Evolutionary conservation across 2,888 invertebrate species (phyloP), one percentile per base, ranked within the genome.

Genomic region (Xanthorhoe designata): DNA sequence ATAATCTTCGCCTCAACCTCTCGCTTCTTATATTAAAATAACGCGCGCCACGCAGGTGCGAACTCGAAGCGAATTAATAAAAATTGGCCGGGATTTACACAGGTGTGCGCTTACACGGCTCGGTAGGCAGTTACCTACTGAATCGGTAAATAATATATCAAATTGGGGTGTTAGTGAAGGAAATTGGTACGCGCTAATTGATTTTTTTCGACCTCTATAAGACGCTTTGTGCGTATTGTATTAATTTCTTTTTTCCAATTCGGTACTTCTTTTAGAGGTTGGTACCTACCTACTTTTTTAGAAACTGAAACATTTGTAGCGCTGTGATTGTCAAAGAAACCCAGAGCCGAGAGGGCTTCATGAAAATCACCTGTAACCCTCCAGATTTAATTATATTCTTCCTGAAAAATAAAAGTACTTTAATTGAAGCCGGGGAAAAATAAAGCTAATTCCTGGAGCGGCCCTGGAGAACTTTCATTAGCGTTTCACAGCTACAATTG

Each of bases 1-100:
- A 92, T 92, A 93, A 92, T 92, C 91, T 90, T 89, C 81, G 83
- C 84, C 85, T 88, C 88, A 88, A 89, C 86, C 87, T 87, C 83
- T 84, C 85, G 84, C 78, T 86, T 87, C 88, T 90, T 88, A 90
- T 91, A 92, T 92, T 91, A 91, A 89, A 91, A 89, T 88, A 85
- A 88, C 85, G 80, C 87, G 79, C 76, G 76, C 71, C 78, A 80
- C 76, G 77, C 89, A 90, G 91, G 90, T 90, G 90, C 83, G 81
- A 85, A 84, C 80, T 82, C 81, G 74, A 75, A 76, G 79, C 74
- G 85, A 85, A 87, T 89, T 88, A 88, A 85, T 85, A 86, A 83
- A 85, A 84, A 80, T 77, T 77, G 76, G 70, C 71, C 73, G 68
- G 66, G 76, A 76, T 78, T 80, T 79, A 74, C 78, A 74, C 69